Conservation (phyloP, 2,797 vertebrate genomes). For the Dallia pectoralis region DNA sequence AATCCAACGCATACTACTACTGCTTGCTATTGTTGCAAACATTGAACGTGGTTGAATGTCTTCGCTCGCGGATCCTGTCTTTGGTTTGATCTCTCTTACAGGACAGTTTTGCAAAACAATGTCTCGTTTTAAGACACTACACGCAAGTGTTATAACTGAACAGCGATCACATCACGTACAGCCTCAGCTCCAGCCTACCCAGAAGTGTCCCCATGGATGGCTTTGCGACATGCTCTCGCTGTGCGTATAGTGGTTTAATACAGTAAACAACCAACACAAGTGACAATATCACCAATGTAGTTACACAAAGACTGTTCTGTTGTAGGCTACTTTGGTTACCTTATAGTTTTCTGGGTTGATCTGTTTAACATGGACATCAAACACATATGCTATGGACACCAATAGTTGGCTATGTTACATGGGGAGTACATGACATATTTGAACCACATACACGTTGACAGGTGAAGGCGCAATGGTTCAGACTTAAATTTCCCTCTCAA, state of each 20-base stretch:
- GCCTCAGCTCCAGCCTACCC: conserved; percentile 23
- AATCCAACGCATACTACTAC: conserved; percentile 65
- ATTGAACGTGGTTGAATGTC: conserved; percentile 66
- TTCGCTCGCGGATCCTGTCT: conserved; percentile 50
- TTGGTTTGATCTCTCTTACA: conserved; percentile 27
- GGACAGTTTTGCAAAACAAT: conserved; percentile 38
- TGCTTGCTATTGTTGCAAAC: conserved; percentile 61
- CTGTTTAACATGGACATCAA: conserved; percentile 18
- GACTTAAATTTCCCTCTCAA: conserved; percentile 35
- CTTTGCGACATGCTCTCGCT: conserved; percentile 24
- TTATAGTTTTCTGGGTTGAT: conserved; percentile 24
- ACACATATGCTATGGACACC: conserved; percentile 26
- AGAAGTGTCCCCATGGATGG: conserved; percentile 15
- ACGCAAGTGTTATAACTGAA: conserved; percentile 33
- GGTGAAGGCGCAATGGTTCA: conserved; percentile 48
- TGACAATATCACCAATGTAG: conserved; percentile 2
- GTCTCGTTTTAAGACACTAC: conserved; percentile 43
- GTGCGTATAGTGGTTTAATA: conserved; percentile 25
- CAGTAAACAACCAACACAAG: conserved; percentile 28
- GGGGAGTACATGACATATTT: conserved; percentile 45
- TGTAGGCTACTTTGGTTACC: conserved; percentile 30
- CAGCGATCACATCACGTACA: conserved; percentile 26
- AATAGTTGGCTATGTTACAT: conserved; percentile 21
- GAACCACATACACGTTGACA: conserved; percentile 43
- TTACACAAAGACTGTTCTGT: conserved; percentile 28